Evolutionary conservation across 2,113 vertebrate genomes (phyloP), one percentile per base, ranked within the genome.

Genomic region (Platysteira castanea): DNA sequence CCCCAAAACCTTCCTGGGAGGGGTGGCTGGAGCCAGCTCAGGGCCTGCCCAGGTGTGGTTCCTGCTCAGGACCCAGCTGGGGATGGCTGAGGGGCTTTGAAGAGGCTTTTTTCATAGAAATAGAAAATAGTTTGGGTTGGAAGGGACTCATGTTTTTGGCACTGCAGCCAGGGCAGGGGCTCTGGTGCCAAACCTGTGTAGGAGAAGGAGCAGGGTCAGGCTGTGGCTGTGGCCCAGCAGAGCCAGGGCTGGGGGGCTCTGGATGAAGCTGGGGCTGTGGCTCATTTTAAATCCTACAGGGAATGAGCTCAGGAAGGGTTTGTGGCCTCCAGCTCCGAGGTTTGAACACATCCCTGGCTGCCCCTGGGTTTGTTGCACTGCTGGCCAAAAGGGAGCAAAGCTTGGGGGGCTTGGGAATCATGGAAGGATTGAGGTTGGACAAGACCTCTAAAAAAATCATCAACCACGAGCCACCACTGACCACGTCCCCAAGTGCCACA

Each of bases 151-250:
- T 7, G 28, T 3, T 44, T 20, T 42, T 22, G 57, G 33, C 33
- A 3, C 22, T 82, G 14, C 46, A 52, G 89, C 60, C 14, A 1
- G 28, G 39, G 52, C 65, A 30, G 57, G 0, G 13, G 33, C 59
- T 44, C 7, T 15, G 26, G 37, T 5, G 65, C 1, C 50, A 33
- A 2, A 26, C 0, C 0, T 3, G 6, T 1, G 41, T 0, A 15
- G 71, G 44, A 31, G 8, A 44, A 27, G 1, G 54, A 31, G 49
- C 31, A 14, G 73, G 78, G 47, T 37, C 23, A 37, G 53, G 5
- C 23, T 14, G 8, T 23, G 15, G 15, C 49, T 10, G 15, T 19
- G 23, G 15, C 50, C 37, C 30, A 27, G 65, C 49, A 54, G 59
- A 18, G 56, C 46, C 1, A 33, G 27, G 37, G 53, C 47, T 63